These are phyloP conservation scores for Ptilodon capucinus DNA, from an alignment of 2,888 invertebrate genomes.

Conservation along the genomic window DNA sequence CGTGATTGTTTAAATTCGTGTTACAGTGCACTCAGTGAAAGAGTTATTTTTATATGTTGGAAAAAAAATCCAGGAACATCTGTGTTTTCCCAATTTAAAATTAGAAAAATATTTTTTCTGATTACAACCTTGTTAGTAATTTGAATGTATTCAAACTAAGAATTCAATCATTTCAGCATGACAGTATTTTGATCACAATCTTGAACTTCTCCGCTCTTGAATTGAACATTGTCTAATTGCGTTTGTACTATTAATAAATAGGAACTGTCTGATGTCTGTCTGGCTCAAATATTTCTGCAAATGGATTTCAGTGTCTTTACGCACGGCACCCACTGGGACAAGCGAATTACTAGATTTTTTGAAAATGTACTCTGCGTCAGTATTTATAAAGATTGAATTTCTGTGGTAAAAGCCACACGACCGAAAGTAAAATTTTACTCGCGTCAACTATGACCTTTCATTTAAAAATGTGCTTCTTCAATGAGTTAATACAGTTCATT, in stretches of 20 bases:
- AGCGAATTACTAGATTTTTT: no score
- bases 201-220: conserved; percentile 20
- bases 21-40: background rate
- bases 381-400: no score
- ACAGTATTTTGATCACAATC: conserved; percentile 3
- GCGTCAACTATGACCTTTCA: no score
- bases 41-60: no score
- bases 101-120: background rate
- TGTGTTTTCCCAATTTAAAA: background rate
- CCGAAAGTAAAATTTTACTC: no score
- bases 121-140: background rate
- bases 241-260: conserved; percentile 11
- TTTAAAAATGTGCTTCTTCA: no score
- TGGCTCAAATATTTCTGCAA: conserved; percentile 6
- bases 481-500: no score
- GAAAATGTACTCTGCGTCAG: no score
- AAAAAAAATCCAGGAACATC: no score
- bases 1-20: background rate
- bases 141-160: background rate
- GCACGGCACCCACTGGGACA: no score
- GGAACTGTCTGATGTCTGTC: conserved; percentile 8
- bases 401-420: no score
- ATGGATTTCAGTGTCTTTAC: background rate
- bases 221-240: conserved; percentile 13
- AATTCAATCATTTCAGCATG: background rate